Evolutionary conservation across 2,113 vertebrate genomes (phyloP).

Genomic region (human): DNA sequence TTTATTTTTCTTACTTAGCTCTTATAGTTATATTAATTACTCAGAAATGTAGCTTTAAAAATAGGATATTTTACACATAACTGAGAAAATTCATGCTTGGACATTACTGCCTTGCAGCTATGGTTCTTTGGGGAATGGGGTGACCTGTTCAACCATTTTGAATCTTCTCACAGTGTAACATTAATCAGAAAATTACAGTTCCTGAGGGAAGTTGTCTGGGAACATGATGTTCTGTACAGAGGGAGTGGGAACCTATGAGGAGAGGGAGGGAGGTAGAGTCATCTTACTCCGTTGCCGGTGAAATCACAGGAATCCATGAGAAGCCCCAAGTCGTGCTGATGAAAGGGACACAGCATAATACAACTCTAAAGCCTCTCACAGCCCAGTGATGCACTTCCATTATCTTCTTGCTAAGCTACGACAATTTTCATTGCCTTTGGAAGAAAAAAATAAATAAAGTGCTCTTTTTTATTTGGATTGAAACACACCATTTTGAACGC

Average conservation of each 20-base stretch:
- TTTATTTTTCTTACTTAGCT: background rate
- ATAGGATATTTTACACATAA: background rate
- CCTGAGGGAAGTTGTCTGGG: slow-evolving; percentile 50
- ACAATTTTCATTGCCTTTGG: slow-evolving; percentile 64
- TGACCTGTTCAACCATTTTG: slow-evolving; percentile 49
- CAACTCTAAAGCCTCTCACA: slow-evolving; percentile 44
- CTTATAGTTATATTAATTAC: background rate
- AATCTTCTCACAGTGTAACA: slow-evolving; percentile 34
- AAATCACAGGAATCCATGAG: background rate
- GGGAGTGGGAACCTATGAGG: background rate
- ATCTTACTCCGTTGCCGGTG: background rate
- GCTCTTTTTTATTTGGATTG: slow-evolving; percentile 54
- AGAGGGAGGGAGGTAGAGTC: background rate
- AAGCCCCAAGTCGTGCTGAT: background rate
- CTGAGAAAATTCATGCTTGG: background rate
- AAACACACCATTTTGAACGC: slow-evolving; percentile 49
- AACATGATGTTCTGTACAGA: slow-evolving; percentile 15
- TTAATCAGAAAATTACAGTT: slow-evolving; percentile 62
- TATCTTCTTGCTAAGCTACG: slow-evolving; percentile 60
- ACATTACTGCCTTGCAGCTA: background rate
- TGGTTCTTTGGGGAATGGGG: slow-evolving; percentile 33
- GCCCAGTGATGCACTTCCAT: slow-evolving; percentile 8
- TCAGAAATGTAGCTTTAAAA: slow-evolving; percentile 44
- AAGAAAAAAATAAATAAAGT: slow-evolving; percentile 22
- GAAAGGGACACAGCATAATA: background rate